A percentile compares a stretch with the other conserved stretches of the same genome.
These are phyloP conservation scores for Forbesichthys agassizii DNA, from an alignment of 2,113 vertebrate genomes.

Conservation along the genomic window DNA sequence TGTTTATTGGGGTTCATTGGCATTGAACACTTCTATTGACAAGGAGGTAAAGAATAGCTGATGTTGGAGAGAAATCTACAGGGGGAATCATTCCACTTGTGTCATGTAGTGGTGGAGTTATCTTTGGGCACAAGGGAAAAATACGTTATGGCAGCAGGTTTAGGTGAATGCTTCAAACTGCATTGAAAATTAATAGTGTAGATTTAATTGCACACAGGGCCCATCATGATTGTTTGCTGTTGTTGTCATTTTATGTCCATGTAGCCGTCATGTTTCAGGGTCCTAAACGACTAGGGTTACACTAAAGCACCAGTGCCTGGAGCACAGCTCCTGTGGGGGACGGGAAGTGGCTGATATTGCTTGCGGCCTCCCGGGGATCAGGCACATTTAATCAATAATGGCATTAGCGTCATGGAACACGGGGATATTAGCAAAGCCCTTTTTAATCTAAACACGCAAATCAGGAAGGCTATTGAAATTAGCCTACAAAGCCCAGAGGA, in stretches of 20 bases:
- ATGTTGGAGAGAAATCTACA: no score
- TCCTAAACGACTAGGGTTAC: not conserved
- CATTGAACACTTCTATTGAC: not conserved
- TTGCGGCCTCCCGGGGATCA: slow-evolving; percentile 28
- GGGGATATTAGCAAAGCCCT: slow-evolving; percentile 15
- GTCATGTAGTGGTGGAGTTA: no score
- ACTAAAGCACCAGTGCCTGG: not conserved
- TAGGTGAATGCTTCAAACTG: no score
- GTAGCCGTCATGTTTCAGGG: not conserved
- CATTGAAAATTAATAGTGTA: not conserved
- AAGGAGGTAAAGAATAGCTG: no score
- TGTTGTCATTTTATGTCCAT: not conserved
- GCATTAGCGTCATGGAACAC: slow-evolving; percentile 25
- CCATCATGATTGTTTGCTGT: no score
- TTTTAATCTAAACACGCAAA: not conserved
- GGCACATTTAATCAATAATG: slow-evolving; percentile 20
- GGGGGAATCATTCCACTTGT: no score
- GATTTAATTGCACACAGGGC: not conserved
- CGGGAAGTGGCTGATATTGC: slow-evolving; percentile 32
- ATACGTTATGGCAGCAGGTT: no score
- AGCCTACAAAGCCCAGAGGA: no score
- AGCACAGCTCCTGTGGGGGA: not conserved
- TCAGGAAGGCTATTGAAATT: not conserved
- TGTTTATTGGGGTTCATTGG: not conserved
- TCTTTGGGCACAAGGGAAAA: no score